These are phyloP conservation scores for Lordiphosa mommai DNA, from an alignment of 1,140 invertebrate species.

Conservation along the genomic window DNA sequence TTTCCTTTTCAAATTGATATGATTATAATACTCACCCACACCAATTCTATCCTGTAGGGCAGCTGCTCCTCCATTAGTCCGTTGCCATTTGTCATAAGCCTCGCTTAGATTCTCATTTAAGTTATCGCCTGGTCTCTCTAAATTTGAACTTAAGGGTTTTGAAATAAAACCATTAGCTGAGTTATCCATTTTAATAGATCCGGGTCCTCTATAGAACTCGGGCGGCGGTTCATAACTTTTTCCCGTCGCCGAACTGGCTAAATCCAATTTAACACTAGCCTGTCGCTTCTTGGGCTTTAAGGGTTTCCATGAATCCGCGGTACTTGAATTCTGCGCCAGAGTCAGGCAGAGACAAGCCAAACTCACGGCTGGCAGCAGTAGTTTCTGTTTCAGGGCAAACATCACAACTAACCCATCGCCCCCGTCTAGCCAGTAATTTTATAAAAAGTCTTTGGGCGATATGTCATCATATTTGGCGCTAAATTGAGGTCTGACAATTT, in stretches of 20 bases:
- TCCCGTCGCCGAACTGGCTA: constrained; percentile 36
- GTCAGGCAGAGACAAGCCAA: constrained; percentile 10
- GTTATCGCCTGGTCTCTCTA: neutral
- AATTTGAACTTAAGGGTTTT: constrained; percentile 17
- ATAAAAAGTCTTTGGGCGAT: constrained; percentile 7
- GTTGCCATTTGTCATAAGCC: constrained; percentile 60
- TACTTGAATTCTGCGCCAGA: neutral
- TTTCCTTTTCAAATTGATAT: no score
- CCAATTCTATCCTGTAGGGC: constrained; percentile 57
- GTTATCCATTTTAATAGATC: constrained; percentile 39
- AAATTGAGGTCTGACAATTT: constrained; percentile 38
- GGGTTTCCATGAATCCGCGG: constrained; percentile 25
- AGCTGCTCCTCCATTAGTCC: constrained; percentile 7
- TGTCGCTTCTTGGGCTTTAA: constrained; percentile 39
- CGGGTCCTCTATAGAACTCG: constrained; percentile 71
- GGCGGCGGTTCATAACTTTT: constrained; percentile 76
- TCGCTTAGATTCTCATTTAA: constrained; percentile 55
- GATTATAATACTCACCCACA: constrained; percentile 66
- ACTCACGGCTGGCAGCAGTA: constrained; percentile 16
- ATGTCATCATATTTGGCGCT: constrained; percentile 35
- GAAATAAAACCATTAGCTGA: constrained; percentile 37
- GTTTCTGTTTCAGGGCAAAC: constrained; percentile 28
- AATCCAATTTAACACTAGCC: constrained; percentile 29
- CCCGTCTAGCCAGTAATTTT: constrained; percentile 5
- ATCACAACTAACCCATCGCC: constrained; percentile 29